phyloP scores from a whole-genome alignment of 2,113 vertebrate species.

The Anguilla japonica region DNA sequence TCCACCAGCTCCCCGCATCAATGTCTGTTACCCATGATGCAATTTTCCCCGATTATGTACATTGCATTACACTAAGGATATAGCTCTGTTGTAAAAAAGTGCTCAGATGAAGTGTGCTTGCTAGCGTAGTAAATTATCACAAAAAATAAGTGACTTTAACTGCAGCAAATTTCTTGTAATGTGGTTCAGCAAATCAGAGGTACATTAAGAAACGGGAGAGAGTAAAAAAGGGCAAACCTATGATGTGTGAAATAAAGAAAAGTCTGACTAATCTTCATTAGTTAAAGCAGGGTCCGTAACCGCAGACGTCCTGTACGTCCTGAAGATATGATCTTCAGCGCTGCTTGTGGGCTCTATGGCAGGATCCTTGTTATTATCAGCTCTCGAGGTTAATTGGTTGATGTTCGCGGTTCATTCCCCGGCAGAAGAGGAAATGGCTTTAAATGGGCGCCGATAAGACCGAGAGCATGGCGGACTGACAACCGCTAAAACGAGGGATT shows the following conservation, averaged over 20 bases:
- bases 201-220: background rate
- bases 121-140: no score
- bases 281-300: constrained; percentile 10
- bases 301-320: background rate
- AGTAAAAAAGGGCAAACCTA: background rate
- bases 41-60: background rate
- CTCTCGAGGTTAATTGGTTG: background rate
- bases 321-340: background rate
- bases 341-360: background rate
- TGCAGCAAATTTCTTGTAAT: background rate
- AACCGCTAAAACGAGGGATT: background rate
- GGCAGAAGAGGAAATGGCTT: background rate
- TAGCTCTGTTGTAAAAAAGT: no score
- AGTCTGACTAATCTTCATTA: constrained; percentile 9
- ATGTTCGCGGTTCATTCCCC: background rate
- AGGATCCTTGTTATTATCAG: constrained; percentile 1
- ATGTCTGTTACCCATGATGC: background rate
- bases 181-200: background rate
- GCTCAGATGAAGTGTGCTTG: no score
- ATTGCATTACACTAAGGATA: background rate
- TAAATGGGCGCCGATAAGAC: background rate
- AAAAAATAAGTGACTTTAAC: no score
- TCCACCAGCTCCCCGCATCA: background rate
- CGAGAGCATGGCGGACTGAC: background rate
- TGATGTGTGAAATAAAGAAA: background rate